Conservation (phyloP, 2,888 invertebrate genomes). For the Celastrina argiolus region DNA sequence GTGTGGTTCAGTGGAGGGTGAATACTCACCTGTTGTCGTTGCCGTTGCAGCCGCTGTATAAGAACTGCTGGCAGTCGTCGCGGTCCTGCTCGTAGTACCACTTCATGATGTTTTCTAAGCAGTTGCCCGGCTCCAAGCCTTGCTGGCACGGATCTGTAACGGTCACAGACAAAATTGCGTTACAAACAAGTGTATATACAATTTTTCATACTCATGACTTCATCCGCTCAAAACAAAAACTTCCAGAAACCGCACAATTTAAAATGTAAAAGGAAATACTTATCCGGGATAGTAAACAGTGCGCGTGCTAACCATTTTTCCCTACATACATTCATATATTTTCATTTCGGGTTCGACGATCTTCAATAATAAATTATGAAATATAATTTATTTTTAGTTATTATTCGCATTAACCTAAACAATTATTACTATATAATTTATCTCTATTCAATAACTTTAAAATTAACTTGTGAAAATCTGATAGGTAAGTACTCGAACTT, state of each 20-base stretch:
- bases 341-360: too few species aligned
- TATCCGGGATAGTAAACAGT: too few species aligned
- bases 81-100: constrained; percentile 89
- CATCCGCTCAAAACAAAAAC: background rate
- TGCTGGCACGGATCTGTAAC: constrained; percentile 80
- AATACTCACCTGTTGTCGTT: constrained; percentile 88
- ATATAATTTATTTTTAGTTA: too few species aligned
- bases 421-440: too few species aligned
- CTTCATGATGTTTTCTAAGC: constrained; percentile 81
- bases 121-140: constrained; percentile 86
- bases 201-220: background rate
- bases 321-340: too few species aligned
- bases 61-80: constrained; percentile 85
- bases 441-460: too few species aligned
- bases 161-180: background rate
- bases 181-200: background rate
- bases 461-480: too few species aligned
- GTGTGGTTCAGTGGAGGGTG: background rate
- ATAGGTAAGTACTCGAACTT: too few species aligned
- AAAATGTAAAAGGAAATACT: background rate
- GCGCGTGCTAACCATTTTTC: too few species aligned
- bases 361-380: background rate
- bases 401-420: too few species aligned
- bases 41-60: constrained; percentile 94
- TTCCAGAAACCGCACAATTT: background rate